Evolutionary conservation across 2,888 invertebrate genomes (phyloP), one percentile per base, ranked within the genome.

Genomic region (Cosmia trapezina): DNA sequence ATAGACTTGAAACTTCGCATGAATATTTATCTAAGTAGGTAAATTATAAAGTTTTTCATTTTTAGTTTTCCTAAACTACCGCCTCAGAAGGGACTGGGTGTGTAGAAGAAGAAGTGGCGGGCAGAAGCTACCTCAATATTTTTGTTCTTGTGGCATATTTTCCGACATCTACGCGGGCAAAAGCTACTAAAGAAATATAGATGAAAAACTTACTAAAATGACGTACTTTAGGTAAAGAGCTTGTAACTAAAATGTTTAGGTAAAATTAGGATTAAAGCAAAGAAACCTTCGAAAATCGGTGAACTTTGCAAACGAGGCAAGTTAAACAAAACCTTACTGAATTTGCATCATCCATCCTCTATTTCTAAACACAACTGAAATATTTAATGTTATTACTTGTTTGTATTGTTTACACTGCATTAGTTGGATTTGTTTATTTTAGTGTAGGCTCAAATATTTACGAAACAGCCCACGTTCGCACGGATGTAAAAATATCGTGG

Each of bases 401-500:
- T 54, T 1, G 17, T 51, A 57, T 60, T 74, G 67, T 73, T 72
- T 73, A 62, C 51, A 28, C 51, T 45, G 53, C 62, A 70, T 59
- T 65, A 65, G 56, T 70, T 64, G 11, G 66, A 33, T 37, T 62
- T 63, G 67, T 81, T 62, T 69, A 74, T 37, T 61, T 73, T 60
- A 70, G 64, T 59, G 43, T 57, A 63, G 37, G 47, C 53, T 19
- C 17, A 62, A 82, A 79, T 61, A 66, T 72, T 74, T 49, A 61
- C 54, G 12, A 71, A 68, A 1, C 1, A 28, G 28, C 28, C 28
- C 28, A 28, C 28, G 28, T 28, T 2, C 28, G 28, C 28, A 28
- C 28, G 28, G 28, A 3, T 3, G 28, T 28, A 28, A 28, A 28
- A 28, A 28, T n/a, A 28, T 28, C 28, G 28, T 3, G 28, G 28